Percentiles rank a stretch among this genome's conserved stretches.
Evolutionary conservation across 2,797 vertebrate species (phyloP).

Genomic region (Microctenopoma steveboyesi): DNA sequence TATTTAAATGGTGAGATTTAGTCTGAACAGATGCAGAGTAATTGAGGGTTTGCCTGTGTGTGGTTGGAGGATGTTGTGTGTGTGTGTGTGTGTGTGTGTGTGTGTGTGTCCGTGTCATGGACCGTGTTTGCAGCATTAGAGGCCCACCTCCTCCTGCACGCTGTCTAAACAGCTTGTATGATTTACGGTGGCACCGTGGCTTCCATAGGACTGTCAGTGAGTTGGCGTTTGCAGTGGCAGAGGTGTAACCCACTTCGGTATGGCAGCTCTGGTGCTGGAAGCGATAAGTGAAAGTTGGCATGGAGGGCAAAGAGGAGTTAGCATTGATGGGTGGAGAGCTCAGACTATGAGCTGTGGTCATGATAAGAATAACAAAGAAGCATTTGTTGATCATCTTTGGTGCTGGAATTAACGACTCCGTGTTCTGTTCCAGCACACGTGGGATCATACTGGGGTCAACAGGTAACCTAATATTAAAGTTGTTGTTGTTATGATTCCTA

Average conservation of each 20-base stretch:
- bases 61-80: constrained; percentile 7
- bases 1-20: constrained; percentile 86
- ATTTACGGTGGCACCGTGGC: constrained; percentile 25
- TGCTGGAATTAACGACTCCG: constrained; percentile 13
- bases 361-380: constrained; percentile 43
- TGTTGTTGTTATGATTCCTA: not conserved
- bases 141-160: constrained; percentile 9
- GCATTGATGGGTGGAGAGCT: constrained; percentile 10
- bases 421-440: not conserved
- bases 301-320: not conserved
- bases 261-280: constrained; percentile 11
- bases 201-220: constrained; percentile 7
- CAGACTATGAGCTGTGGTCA: constrained; percentile 21
- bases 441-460: too few species aligned
- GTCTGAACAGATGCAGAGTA: constrained; percentile 75
- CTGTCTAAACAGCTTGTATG: not conserved
- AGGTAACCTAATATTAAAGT: too few species aligned
- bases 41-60: constrained; percentile 67
- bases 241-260: constrained; percentile 26
- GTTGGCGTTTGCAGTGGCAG: constrained; percentile 11
- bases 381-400: constrained; percentile 32
- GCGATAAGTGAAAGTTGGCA: constrained; percentile 23
- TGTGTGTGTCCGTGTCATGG: not conserved
- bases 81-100: constrained; percentile 27
- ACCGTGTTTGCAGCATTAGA: constrained; percentile 12